Evolutionary conservation across 2,888 invertebrate genomes (phyloP).

Genomic region (Endomychus coccineus): DNA sequence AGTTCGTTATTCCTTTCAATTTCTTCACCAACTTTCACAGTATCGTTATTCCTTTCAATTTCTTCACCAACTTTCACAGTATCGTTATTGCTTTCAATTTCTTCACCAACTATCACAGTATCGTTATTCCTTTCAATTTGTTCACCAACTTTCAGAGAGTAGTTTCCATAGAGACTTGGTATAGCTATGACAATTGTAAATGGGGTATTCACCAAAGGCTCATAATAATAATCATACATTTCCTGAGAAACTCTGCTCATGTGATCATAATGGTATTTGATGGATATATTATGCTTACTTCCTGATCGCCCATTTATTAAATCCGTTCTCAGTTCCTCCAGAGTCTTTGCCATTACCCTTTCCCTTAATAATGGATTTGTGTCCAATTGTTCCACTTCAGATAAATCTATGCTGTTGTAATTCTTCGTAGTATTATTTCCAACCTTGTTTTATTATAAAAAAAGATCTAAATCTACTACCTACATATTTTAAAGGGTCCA

Average conservation of each 20-base stretch:
- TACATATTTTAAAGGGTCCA: too few species aligned
- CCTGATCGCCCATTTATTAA: conserved; percentile 66
- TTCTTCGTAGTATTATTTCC: conserved; percentile 59
- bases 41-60: too few species aligned
- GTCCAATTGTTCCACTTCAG: conserved; percentile 86
- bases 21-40: too few species aligned
- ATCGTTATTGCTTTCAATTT: too few species aligned
- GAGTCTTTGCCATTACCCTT: conserved; percentile 54
- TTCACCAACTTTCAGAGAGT: conserved; percentile 66
- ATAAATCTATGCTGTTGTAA: conserved; percentile 92
- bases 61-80: too few species aligned
- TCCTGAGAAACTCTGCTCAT: conserved; percentile 78
- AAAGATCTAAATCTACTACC: too few species aligned
- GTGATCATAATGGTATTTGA: conserved; percentile 76
- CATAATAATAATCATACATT: conserved; percentile 75
- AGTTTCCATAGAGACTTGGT: conserved; percentile 72
- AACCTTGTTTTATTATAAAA: too few species aligned
- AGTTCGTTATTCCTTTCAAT: too few species aligned
- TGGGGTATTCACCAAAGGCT: conserved; percentile 77
- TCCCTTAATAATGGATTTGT: conserved; percentile 54
- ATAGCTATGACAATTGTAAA: conserved; percentile 81
- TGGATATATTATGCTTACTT: conserved; percentile 56
- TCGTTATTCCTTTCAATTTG: conserved; percentile 59
- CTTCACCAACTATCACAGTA: too few species aligned
- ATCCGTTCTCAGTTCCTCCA: conserved; percentile 54